Conservation (phyloP, 2,113 vertebrate species). For the Oreotrochilus melanogaster region DNA sequence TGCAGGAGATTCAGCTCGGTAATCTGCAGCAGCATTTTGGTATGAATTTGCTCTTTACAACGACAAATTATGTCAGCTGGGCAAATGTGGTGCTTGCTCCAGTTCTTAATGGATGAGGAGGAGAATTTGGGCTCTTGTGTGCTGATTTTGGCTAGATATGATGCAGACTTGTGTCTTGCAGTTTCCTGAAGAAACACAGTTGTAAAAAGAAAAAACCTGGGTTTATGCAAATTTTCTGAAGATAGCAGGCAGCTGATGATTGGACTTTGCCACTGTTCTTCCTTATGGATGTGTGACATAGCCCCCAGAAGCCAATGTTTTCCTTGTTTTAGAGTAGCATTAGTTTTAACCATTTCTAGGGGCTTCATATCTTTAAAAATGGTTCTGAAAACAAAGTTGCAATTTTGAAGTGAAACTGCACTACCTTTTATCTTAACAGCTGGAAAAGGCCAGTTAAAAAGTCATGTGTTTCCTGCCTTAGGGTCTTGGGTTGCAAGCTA, state of each 20-base stretch:
- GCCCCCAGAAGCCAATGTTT: background rate
- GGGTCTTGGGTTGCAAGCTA: background rate
- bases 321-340: background rate
- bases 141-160: background rate
- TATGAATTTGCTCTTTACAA: background rate
- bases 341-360: background rate
- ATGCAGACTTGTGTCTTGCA: background rate
- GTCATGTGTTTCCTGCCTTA: fast-evolving
- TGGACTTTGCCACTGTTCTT: background rate
- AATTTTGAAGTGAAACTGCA: background rate
- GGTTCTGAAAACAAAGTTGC: background rate
- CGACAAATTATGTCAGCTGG: background rate
- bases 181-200: background rate
- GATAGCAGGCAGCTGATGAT: background rate
- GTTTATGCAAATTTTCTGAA: background rate
- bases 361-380: background rate
- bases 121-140: background rate
- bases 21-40: background rate
- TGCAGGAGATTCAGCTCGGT: background rate
- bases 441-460: background rate
- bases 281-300: fast-evolving
- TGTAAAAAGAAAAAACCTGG: background rate
- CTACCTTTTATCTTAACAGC: background rate
- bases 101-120: background rate
- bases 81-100: background rate